Conservation (phyloP, 2,797 vertebrate genomes). For the Austrolebias charrua region DNA sequence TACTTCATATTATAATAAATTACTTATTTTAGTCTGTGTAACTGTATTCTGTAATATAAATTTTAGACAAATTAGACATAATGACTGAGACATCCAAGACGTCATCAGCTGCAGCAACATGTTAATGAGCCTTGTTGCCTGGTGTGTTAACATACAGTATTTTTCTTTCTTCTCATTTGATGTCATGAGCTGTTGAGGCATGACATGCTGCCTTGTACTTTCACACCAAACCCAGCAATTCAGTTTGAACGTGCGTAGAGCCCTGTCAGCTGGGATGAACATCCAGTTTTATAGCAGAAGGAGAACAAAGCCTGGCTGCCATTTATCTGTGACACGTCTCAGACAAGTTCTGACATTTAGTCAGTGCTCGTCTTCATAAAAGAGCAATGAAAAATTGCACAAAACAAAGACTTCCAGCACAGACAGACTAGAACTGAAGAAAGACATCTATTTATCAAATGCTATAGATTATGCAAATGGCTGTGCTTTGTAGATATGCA, state of each 20-base stretch:
- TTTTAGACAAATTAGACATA: not conserved
- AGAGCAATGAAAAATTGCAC: not conserved
- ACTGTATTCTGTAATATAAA: too few relatives aligned
- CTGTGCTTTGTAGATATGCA: not conserved
- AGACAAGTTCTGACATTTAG: conserved; percentile 10
- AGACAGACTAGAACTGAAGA: too few relatives aligned
- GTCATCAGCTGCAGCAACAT: not conserved
- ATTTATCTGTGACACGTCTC: conserved; percentile 6
- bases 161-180: not conserved
- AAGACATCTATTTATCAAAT: too few relatives aligned
- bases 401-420: not conserved
- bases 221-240: conserved; percentile 1
- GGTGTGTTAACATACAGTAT: not conserved
- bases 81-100: not conserved
- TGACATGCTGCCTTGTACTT: not conserved
- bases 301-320: conserved; percentile 4
- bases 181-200: not conserved
- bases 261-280: not conserved
- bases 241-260: not conserved
- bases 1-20: too few relatives aligned
- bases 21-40: not conserved
- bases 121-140: not conserved
- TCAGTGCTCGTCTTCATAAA: not conserved
- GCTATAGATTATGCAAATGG: too few relatives aligned
- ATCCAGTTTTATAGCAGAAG: not conserved